Base-by-base conservation (phyloP, 2,113 vertebrate genomes). In the Mirza zaza region DNA sequence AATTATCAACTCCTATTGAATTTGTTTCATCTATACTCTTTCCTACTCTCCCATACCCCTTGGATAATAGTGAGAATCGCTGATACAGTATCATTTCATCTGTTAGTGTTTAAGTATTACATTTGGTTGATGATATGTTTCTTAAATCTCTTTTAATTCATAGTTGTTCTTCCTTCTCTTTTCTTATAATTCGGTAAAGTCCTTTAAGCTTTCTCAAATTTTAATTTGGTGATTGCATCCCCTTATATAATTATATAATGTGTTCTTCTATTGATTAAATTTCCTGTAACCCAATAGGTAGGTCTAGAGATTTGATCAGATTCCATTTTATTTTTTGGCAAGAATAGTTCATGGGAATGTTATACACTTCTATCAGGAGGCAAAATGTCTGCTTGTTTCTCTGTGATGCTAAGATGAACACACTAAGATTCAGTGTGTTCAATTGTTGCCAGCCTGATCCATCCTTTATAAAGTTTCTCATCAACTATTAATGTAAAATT, bases 121-220 rank as follows among this genome's bases (percentile, higher is more conserved):
- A 52, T 93, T 63, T 87, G 14, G 12, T 55, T 23, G 4, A 10
- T 65, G 4, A 10, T 65, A 75, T 76, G 21, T 67, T 50, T 83
- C 42, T 70, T 87, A 83, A 83, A 76, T 70, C 5, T 70, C 29
- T 73, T 92, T 57, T n/a, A 59, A 57, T 61, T 9, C 6, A 57
- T 73, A 91, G 7, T 52, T 67, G 6, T 76, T 23, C 23, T 25
- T 86, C 9, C 15, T 57, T 95, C 23, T 92, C 83, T 80, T 68
- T 65, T 48, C 36, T 68, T 87, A 18, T 79, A 59, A 79, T 79
- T 82, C 65, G 21, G 77, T 57, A n/a, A 92, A 73, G 48, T 85
- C 14, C 65, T 85, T 94, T 85, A 84, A 91, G 84, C 27, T 59
- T 89, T 85, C 71, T 61, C 71, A 94, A 65, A 61, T 94, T 85